Percentiles rank a stretch among this genome's conserved stretches.
phyloP scores from a whole-genome alignment of 2,113 vertebrate genomes.

The Melospiza melodia region DNA sequence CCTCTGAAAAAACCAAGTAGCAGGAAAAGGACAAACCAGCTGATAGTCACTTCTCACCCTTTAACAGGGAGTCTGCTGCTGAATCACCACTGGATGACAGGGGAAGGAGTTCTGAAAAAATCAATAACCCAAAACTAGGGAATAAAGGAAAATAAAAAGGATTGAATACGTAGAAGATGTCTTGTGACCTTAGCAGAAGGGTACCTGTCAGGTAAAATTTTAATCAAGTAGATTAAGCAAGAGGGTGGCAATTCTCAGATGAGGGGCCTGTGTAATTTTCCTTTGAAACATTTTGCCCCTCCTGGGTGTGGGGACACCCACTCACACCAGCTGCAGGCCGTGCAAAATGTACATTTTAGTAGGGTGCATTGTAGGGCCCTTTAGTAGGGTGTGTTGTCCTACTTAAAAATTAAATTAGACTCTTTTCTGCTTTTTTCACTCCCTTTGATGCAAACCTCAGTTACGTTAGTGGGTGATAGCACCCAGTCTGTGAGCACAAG shows the following conservation, averaged over 20 bases:
- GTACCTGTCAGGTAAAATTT: background rate
- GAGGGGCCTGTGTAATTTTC: background rate
- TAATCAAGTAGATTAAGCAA: background rate
- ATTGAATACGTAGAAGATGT: background rate
- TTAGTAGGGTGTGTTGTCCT: background rate
- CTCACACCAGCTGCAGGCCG: background rate
- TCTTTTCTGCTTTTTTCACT: background rate
- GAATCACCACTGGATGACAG: background rate
- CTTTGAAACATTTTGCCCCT: background rate
- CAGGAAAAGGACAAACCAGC: background rate
- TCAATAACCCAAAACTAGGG: background rate
- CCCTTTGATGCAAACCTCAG: background rate
- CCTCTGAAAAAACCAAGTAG: background rate
- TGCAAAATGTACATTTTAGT: background rate
- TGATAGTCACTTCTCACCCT: background rate
- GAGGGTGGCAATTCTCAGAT: background rate
- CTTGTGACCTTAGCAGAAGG: background rate
- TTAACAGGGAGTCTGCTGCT: background rate
- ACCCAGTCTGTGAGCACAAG: background rate
- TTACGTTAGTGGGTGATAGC: background rate
- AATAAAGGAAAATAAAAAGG: background rate
- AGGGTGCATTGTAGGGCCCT: background rate
- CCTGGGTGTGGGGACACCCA: fast-evolving
- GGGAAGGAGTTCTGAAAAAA: background rate
- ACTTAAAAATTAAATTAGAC: background rate